A percentile compares a stretch with the other conserved stretches of the same genome.
phyloP scores from a whole-genome alignment of 2,888 invertebrate genomes.

The Yponomeuta cagnagella region DNA sequence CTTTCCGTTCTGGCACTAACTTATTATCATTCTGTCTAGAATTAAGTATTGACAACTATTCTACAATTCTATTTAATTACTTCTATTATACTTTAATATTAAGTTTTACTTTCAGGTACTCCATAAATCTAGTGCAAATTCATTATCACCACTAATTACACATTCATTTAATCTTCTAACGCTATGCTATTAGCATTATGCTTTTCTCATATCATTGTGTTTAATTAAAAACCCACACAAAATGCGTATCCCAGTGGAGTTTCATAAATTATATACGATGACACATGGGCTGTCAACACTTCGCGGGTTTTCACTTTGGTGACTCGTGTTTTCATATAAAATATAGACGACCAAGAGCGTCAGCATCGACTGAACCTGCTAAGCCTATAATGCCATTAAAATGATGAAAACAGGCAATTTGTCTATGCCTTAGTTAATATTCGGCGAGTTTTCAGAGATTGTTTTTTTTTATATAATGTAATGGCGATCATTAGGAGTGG shows the following conservation, averaged over 20 bases:
- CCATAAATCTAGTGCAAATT: too few relatives aligned
- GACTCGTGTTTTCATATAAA: not conserved
- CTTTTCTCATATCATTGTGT: not conserved
- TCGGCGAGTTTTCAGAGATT: not conserved
- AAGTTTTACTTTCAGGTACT: too few relatives aligned
- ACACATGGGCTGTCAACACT: not conserved
- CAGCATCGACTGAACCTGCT: not conserved
- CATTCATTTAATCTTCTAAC: not conserved
- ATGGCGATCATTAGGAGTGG: not conserved
- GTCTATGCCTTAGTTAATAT: not conserved
- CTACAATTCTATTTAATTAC: too few relatives aligned
- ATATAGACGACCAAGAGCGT: not conserved
- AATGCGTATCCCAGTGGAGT: conserved; percentile 1
- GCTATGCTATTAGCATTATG: not conserved
- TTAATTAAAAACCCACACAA: not conserved
- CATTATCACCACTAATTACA: not conserved
- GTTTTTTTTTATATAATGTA: not conserved
- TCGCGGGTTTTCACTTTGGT: not conserved
- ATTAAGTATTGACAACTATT: too few relatives aligned
- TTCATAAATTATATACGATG: not conserved
- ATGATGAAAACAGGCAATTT: conserved; percentile 12
- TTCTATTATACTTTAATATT: too few relatives aligned
- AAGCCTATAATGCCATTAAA: not conserved
- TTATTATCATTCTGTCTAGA: too few relatives aligned
- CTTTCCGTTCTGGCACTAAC: too few relatives aligned